These are phyloP conservation scores for Drosophila tanythrix DNA, from an alignment of 2,888 invertebrate species.

Conservation along the genomic window DNA sequence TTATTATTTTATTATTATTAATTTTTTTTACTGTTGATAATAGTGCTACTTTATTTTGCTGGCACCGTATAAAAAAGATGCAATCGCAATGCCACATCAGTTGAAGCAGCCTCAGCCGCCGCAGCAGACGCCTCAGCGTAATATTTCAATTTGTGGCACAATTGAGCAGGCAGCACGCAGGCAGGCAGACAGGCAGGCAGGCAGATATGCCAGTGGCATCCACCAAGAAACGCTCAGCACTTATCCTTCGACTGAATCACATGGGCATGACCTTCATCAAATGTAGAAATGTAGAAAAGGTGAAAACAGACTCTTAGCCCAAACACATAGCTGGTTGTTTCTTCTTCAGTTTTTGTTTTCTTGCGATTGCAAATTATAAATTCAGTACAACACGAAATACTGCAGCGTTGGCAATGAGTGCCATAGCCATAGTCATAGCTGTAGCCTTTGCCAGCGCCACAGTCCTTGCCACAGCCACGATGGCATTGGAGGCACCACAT, in stretches of 20 bases:
- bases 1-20: neutral
- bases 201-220: neutral
- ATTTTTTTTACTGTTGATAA: neutral
- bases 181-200: slow-evolving; percentile 4
- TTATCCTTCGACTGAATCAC: slow-evolving; percentile 45
- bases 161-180: slow-evolving; percentile 40
- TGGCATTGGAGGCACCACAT: slow-evolving; percentile 34
- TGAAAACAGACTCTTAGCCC: slow-evolving; percentile 24
- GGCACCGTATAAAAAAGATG: slow-evolving; percentile 3
- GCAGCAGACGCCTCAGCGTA: slow-evolving; percentile 31
- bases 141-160: slow-evolving; percentile 77
- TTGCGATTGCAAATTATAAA: slow-evolving; percentile 72
- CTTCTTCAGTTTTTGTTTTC: slow-evolving; percentile 28
- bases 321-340: slow-evolving; percentile 23
- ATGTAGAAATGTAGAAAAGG: slow-evolving; percentile 45
- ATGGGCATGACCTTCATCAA: slow-evolving; percentile 71
- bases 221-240: neutral
- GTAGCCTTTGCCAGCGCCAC: slow-evolving; percentile 12
- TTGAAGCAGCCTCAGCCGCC: slow-evolving; percentile 12
- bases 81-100: slow-evolving; percentile 13
- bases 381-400: slow-evolving; percentile 72
- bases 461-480: slow-evolving; percentile 12
- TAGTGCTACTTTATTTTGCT: neutral
- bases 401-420: slow-evolving; percentile 54
- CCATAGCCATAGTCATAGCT: slow-evolving; percentile 17